These are phyloP conservation scores for Xenotilapia leptura DNA, from an alignment of 2,113 vertebrate species.

Conservation along the genomic window DNA sequence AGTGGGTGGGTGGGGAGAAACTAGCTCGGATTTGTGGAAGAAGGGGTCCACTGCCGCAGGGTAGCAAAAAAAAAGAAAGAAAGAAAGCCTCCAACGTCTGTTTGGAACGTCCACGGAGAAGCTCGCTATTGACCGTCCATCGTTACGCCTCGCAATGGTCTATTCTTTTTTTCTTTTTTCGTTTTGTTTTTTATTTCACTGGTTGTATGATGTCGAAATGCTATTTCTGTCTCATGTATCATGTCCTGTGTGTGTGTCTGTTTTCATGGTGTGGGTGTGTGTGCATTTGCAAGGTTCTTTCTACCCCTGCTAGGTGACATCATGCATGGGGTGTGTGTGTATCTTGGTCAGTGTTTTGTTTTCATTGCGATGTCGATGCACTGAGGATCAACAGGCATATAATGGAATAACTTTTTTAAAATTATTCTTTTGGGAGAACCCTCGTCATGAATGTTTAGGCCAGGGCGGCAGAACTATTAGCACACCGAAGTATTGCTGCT, in stretches of 20 bases:
- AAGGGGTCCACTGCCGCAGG: constrained; percentile 39
- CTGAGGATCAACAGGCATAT: neutral
- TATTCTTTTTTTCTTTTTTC: neutral
- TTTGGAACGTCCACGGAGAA: constrained; percentile 52
- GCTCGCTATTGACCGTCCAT: constrained; percentile 57
- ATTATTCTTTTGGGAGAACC: neutral
- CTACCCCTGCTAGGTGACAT: constrained; percentile 26
- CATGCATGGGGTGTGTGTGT: constrained; percentile 31
- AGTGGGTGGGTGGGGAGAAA: constrained; percentile 2
- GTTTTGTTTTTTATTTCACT: constrained; percentile 20
- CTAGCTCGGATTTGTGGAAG: constrained; percentile 29
- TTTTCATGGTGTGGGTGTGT: constrained; percentile 17
- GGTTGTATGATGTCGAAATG: constrained; percentile 51
- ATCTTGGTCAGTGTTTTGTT: constrained; percentile 49
- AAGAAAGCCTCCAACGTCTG: neutral
- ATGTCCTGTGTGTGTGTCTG: constrained; percentile 12
- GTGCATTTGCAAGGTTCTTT: constrained; percentile 17
- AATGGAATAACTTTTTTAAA: neutral
- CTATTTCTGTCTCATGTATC: constrained; percentile 41
- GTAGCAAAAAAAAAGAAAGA: constrained; percentile 6
- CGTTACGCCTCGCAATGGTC: constrained; percentile 52
- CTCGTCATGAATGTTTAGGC: neutral
- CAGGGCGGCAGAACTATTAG: neutral
- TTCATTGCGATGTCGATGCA: constrained; percentile 31
- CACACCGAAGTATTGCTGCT: neutral